Base-by-base conservation (phyloP, 2,797 vertebrate genomes). In the Manis crassicaudata region DNA sequence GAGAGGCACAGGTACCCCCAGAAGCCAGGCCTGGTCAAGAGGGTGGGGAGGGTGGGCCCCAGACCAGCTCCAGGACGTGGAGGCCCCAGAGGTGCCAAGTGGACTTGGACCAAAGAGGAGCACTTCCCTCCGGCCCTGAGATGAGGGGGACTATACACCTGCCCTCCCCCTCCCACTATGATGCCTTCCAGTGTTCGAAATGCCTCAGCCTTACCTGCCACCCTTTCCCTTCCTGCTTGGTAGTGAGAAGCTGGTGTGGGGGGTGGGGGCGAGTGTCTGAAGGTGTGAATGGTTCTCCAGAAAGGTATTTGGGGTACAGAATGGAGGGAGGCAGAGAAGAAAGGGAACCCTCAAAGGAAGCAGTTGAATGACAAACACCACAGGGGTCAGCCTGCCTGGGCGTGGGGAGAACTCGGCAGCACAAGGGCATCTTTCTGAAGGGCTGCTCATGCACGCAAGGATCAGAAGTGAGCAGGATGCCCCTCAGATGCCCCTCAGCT, bases 381-480 rank as follows among this genome's bases (percentile, higher is more conserved):
- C 12, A 7, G 11, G 54, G 8, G 43, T 16, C 52, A 58, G 54
- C 18, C 29, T 12, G 1, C n/a, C 7, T 20, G 37, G 7, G 20
- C 9, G 43, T 6, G 2, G 12, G n/a, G 43, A 65, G 37, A 46
- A 58, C 27, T 70, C 60, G 82, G 52, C 6, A 5, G 1, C 5
- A 1, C 1, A 0, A 0, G 13, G 21, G 37, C 14, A 21, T 80
- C 54, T 65, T 37, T 43, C 37, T 60, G 50, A 25, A 56, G 9
- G 16, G 16, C 27, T 20, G 18, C 14, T 76, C 20, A n/a, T 18
- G 8, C 0, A 5, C 16, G 21, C 23, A 40, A 9, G 40, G 43
- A 20, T 73, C 27, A 46, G 62, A 76, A 52, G n/a, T 27, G 13
- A 75, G 13, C 29, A 9, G 87, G 21, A 43, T 2, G 1, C 0